Conservation (phyloP, 2,797 vertebrate species). For the Argentina silus region DNA sequence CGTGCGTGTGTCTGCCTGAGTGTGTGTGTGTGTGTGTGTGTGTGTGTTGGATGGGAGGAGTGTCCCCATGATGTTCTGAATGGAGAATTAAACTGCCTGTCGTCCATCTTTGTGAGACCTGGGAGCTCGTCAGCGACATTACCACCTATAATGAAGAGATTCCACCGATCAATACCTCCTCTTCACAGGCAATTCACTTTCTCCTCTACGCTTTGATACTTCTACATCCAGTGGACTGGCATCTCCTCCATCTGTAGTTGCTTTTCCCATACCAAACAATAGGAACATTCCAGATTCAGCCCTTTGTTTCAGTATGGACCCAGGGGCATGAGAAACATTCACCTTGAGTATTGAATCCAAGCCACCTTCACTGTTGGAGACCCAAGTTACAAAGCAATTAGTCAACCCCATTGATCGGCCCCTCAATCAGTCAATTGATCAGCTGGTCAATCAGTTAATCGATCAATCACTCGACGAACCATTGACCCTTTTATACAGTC, state of each 20-base stretch:
- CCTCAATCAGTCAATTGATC: slow-evolving; percentile 17
- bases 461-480: slow-evolving; percentile 15
- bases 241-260: background rate
- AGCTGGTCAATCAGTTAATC: slow-evolving; percentile 15
- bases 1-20: slow-evolving; percentile 6
- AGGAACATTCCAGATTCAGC: background rate
- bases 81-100: slow-evolving; percentile 13
- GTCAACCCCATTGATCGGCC: background rate
- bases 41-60: background rate
- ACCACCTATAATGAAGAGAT: slow-evolving; percentile 46
- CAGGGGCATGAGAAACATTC: background rate
- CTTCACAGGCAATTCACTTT: slow-evolving; percentile 39
- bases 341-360: background rate
- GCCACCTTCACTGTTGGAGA: slow-evolving; percentile 3
- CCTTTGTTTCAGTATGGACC: background rate
- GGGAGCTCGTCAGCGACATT: slow-evolving; percentile 28
- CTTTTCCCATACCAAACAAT: background rate
- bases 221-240: background rate
- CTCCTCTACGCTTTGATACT: background rate
- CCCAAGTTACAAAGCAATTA: slow-evolving; percentile 12
- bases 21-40: slow-evolving; percentile 1
- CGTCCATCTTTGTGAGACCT: slow-evolving; percentile 6
- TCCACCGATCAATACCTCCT: slow-evolving; percentile 48
- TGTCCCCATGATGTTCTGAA: slow-evolving; percentile 7
- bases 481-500: slow-evolving; percentile 33